Evolutionary conservation across 2,888 invertebrate genomes (phyloP), one percentile per base, ranked within the genome.

Genomic region (Xanthorhoe designata): DNA sequence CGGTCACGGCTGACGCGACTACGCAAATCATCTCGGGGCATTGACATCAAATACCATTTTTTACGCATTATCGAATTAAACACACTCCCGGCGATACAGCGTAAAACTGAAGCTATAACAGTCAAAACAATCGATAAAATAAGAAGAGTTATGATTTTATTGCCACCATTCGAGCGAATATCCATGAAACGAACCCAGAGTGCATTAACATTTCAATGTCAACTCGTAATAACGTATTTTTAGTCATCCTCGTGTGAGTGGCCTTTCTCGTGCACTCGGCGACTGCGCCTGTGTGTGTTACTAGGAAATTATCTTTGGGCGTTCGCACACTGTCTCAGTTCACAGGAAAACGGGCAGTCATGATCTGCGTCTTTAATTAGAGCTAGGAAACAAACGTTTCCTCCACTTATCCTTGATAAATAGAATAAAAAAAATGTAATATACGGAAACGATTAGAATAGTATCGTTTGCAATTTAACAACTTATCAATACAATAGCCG

Each of bases 151-250:
- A 77, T 74, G 77, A 80, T 83, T 83, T 83, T 82, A 84, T 81
- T 79, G 78, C 77, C 75, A 71, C 63, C 68, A 66, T 68, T 73
- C 69, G 79, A 82, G 80, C 79, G 79, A 82, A 84, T 86, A 86
- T 85, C 81, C 88, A 87, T 87, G 86, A 89, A 90, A 81, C 84
- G 85, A 79, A 78, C 78, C 75, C 75, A 80, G 92, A 88, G 93
- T 93, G 92, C 93, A 92, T 89, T 92, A 92, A 92, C 92, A 90
- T 91, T 91, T 92, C 93, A 93, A 93, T 93, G 93, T 93, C 93
- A 92, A 89, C 90, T 84, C 85, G 88, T 85, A 91, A 91, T 91
- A 80, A 80, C 74, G 79, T 83, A 92, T 92, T 92, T 92, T 92
- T 93, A 92, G 92, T 90, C 87, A 86, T 85, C 84, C 83, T 74